Base-by-base conservation (phyloP, 2,113 vertebrate species). In the Nyctibius bracteatus region DNA sequence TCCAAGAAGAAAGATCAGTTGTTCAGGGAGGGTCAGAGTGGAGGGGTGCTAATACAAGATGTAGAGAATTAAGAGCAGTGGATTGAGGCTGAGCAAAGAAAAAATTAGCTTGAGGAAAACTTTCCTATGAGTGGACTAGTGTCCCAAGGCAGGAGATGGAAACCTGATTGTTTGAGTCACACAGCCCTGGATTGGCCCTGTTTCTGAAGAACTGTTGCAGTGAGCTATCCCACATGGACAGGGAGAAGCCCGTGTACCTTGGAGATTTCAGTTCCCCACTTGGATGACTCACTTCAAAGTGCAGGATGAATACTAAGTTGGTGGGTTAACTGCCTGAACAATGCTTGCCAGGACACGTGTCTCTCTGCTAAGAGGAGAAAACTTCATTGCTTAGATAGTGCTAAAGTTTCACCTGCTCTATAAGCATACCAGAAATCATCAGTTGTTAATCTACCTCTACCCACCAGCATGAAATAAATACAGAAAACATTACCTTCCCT, bases 121-220 rank as follows among this genome's bases (percentile, higher is more conserved):
- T 97, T 97, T 96, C 79, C 91, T 95, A 67, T 25, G 14, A 93
- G 79, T 87, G 30, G 83, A 92, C 46, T 57, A 58, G 66, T 88
- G 41, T 96, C 95, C 58, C 88, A 92, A 87, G 71, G 74, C 94
- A 96, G 85, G 74, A 85, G 86, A 91, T 93, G 90, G 88, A 97
- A 97, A 93, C 59, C 90, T 90, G 81, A 75, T 80, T 90, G 46
- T 72, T 97, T 97, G 96, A 97, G 96, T 97, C 97, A 97, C 3
- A 33, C 68, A 92, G 80, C 58, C 55, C 27, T 68, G 90, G 39
- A 49, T 57, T 73, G 67, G 92, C 75, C 46, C 84, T n/a, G 55
- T 66, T 52, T 80, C 82, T 73, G 79, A 83, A 90, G 84, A 59
- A 18, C 41, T 37, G 28, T 51, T 89, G 96, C 1, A 30, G 77